Evolutionary conservation across 2,797 vertebrate genomes (phyloP).

Genomic region (Gastrophryne carolinensis): DNA sequence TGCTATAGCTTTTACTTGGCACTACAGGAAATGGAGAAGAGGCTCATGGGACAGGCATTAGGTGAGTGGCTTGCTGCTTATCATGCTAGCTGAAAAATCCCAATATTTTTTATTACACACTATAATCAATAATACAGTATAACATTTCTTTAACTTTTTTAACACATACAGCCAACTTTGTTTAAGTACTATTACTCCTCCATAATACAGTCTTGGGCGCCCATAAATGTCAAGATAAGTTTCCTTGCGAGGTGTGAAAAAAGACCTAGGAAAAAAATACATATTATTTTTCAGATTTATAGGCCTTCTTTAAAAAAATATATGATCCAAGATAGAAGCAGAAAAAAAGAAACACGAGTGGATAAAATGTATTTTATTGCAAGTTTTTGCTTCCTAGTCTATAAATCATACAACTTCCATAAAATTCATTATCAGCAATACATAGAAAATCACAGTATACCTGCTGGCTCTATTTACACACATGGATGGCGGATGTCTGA

Average conservation of each 20-base stretch:
- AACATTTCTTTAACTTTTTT: too few relatives aligned
- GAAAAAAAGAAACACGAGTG: constrained; percentile 51
- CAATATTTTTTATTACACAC: too few relatives aligned
- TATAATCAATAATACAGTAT: too few relatives aligned
- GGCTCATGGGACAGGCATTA: too few relatives aligned
- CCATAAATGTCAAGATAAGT: constrained; percentile 4
- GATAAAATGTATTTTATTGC: constrained; percentile 66
- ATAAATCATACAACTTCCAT: constrained; percentile 65
- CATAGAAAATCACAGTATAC: constrained; percentile 72
- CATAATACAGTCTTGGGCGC: constrained; percentile 8
- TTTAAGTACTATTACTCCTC: constrained; percentile 8
- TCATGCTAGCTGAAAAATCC: too few relatives aligned
- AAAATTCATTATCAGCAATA: constrained; percentile 68
- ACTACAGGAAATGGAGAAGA: too few relatives aligned
- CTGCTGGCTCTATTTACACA: constrained; percentile 73
- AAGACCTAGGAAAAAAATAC: constrained; percentile 4
- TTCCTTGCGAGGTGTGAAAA: neutral
- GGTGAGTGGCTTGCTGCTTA: too few relatives aligned
- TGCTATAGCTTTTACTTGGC: too few relatives aligned
- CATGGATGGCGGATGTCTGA: constrained; percentile 38
- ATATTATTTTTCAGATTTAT: constrained; percentile 38
- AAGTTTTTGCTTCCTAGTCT: constrained; percentile 66
- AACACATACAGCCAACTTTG: too few relatives aligned
- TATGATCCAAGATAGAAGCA: neutral
- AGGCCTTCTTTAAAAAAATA: constrained; percentile 19